These are phyloP conservation scores for Acyrthosiphon pisum DNA, from an alignment of 1,140 invertebrate species.

Conservation along the genomic window DNA sequence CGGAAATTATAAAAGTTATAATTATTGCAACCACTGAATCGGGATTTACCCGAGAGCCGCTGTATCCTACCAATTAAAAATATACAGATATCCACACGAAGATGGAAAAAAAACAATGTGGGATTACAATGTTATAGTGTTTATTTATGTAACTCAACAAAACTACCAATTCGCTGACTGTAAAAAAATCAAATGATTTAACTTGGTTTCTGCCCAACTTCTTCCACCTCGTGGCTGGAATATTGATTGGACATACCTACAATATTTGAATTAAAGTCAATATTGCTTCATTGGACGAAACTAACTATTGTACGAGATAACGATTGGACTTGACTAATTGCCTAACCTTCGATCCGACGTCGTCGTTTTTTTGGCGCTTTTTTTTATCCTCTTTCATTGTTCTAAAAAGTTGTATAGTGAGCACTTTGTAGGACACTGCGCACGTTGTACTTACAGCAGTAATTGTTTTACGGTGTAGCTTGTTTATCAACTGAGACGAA, in stretches of 20 bases:
- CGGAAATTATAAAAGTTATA: too few species aligned
- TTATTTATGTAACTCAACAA: background rate
- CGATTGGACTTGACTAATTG: background rate
- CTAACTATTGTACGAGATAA: background rate
- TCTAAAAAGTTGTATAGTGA: background rate
- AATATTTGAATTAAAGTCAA: background rate
- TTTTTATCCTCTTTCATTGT: background rate
- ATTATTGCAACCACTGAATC: too few species aligned
- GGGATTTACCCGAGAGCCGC: too few species aligned
- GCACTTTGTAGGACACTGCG: background rate
- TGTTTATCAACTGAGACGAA: background rate
- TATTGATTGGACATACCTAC: background rate
- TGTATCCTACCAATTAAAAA: background rate
- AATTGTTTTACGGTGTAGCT: background rate
- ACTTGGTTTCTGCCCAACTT: background rate
- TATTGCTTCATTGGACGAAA: background rate
- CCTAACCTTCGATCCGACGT: background rate
- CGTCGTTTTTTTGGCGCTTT: background rate
- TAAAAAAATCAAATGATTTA: background rate
- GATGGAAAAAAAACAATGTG: background rate
- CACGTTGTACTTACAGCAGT: background rate
- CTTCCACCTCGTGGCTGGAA: too few species aligned
- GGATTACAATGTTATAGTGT: background rate
- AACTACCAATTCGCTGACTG: background rate
- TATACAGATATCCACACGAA: background rate